Conservation (phyloP, 30 jellyfish, hydroid and myxozoan species). For the Hydractinia echinata region DNA sequence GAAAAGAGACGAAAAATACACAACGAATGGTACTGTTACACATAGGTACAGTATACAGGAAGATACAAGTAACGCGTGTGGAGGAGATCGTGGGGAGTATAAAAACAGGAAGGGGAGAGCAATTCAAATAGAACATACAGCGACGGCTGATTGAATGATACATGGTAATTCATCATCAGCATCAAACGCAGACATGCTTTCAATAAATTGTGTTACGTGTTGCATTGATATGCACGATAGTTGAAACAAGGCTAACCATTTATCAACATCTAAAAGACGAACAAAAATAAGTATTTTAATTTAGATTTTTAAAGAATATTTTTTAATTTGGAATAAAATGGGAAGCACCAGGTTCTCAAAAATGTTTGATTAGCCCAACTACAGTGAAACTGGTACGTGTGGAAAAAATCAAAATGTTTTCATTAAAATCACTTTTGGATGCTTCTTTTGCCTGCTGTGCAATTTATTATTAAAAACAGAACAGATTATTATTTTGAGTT, state of each 20-base stretch:
- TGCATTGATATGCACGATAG: background rate
- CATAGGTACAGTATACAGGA: too few relatives aligned
- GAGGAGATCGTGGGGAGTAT: background rate
- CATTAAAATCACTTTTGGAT: too few relatives aligned
- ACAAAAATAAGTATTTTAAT: background rate
- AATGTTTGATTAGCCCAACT: too few relatives aligned
- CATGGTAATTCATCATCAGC: conserved; percentile 18
- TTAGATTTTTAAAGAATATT: background rate
- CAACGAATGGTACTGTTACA: too few relatives aligned
- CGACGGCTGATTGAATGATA: conserved; percentile 6
- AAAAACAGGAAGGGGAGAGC: background rate
- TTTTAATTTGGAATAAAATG: too few relatives aligned
- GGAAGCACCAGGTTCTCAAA: too few relatives aligned
- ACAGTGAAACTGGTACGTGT: too few relatives aligned
- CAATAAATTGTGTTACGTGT: background rate
- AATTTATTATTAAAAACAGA: too few relatives aligned
- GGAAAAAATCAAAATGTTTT: too few relatives aligned
- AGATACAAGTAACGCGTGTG: background rate
- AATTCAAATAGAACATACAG: background rate
- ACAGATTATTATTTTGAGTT: too few relatives aligned
- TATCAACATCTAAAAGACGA: background rate
- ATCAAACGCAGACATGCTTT: background rate
- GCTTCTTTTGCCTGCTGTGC: too few relatives aligned
- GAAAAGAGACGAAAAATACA: background rate
- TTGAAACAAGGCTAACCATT: conserved; percentile 20